Evolutionary conservation across 2,797 vertebrate genomes (phyloP).

Genomic region (Thunnus albacares): DNA sequence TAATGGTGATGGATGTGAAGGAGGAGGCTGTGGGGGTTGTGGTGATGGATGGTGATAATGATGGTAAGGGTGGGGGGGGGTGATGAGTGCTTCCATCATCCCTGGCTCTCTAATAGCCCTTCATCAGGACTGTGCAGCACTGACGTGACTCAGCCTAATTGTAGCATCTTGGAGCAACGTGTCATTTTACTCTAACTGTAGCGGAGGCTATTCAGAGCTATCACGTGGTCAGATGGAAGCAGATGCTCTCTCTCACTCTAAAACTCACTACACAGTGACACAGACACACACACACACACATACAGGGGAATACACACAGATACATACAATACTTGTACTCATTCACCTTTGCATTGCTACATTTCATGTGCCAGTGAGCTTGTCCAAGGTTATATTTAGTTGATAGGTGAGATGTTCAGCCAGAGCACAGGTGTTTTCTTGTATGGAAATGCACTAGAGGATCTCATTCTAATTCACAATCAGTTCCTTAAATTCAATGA

Average conservation of each 20-base stretch:
- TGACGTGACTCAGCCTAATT: conserved; percentile 83
- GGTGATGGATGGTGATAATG: conserved; percentile 60
- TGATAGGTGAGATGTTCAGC: conserved; percentile 33
- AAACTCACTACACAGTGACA: not conserved
- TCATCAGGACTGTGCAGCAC: conserved; percentile 72
- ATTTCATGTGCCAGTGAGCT: conserved; percentile 43
- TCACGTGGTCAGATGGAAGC: conserved; percentile 46
- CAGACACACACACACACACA: conserved; percentile 23
- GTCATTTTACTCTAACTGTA: conserved; percentile 73
- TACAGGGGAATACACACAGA: not conserved
- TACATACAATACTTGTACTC: conserved; percentile 40
- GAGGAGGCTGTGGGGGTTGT: conserved; percentile 24
- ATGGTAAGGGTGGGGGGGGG: conserved; percentile 54
- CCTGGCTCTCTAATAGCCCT: conserved; percentile 72
- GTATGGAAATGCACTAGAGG: too few species aligned
- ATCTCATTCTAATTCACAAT: too few species aligned
- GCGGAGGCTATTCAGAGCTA: conserved; percentile 65
- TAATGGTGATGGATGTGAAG: conserved; percentile 76
- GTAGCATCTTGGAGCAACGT: conserved; percentile 70
- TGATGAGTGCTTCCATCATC: conserved; percentile 70
- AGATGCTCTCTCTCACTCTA: conserved; percentile 25
- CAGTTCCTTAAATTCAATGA: too few species aligned
- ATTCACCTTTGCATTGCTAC: not conserved
- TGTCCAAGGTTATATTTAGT: conserved; percentile 51
- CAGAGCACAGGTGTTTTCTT: too few species aligned